Base-by-base conservation (phyloP, 2,888 invertebrate species). In the Gortyna flavago region DNA sequence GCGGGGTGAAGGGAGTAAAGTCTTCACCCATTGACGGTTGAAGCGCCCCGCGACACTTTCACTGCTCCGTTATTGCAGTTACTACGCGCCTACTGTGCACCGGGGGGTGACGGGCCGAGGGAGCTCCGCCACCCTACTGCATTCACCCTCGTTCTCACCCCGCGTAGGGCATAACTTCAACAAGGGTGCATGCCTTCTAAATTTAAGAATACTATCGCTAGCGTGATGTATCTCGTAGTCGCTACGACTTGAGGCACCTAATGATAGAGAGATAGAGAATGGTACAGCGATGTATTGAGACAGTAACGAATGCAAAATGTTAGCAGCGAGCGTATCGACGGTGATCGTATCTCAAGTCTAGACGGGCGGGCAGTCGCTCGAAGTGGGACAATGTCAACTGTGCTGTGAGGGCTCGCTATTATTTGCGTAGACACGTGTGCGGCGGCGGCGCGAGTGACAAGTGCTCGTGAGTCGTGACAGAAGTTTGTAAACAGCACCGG, bases 11-110 rank as follows among this genome's bases (percentile, higher is more conserved):
- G 95, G 95, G 95, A 93, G 95, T 93, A 94, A 68, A 94, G 94
- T 95, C 96, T 96, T 96, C 95, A 94, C 95, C 96, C 96, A 96
- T 96, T 96, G 96, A 96, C 96, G 96, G 96, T 96, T 96, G 96
- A 95, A 95, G 95, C 96, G 92, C 91, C 93, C 95, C 96, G 95
- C 96, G 96, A 96, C 96, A 96, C 96, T 96, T 96, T 96, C 96
- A 96, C 96, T 96, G 94, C 95, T 95, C 96, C 95, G 96, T 95
- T 96, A 96, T 96, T 96, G 96, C 96, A 96, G 95, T 94, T 94
- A 96, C 96, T 96, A 96, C 96, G 96, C 96, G 96, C 96, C 96
- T 96, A 96, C 94, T 92, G 93, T 93, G 93, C 94, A 93, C 89
- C 92, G 93, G 94, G 93, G 92, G 92, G 86, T 86, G 83, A 85